These are phyloP conservation scores for Melanotaenia trifasciata DNA, from an alignment of 2,797 vertebrate genomes.

Conservation along the genomic window DNA sequence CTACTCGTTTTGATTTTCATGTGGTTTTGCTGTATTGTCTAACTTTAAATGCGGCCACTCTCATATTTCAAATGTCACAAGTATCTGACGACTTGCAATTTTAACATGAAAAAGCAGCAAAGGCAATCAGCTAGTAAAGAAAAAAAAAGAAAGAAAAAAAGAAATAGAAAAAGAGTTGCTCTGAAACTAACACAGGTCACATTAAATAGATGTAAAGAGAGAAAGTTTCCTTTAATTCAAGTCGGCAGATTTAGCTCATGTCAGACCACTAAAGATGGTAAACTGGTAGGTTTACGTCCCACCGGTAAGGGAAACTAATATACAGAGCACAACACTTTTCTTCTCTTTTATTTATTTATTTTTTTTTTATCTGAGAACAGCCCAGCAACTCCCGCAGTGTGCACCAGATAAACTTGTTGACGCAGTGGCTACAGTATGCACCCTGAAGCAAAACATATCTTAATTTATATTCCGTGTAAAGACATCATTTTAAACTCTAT, in stretches of 20 bases:
- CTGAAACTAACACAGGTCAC: slow-evolving; percentile 38
- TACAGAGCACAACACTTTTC: background rate
- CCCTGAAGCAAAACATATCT: slow-evolving; percentile 26
- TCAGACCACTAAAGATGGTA: slow-evolving; percentile 3
- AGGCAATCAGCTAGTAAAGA: slow-evolving; percentile 61
- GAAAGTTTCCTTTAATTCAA: slow-evolving; percentile 10
- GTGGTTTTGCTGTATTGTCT: slow-evolving; percentile 85
- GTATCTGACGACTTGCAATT: slow-evolving; percentile 66
- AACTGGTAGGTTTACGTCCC: slow-evolving; percentile 30
- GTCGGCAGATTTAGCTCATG: slow-evolving; percentile 12
- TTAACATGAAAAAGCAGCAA: slow-evolving; percentile 68
- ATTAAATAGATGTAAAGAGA: slow-evolving; percentile 51
- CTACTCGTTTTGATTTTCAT: slow-evolving; percentile 85
- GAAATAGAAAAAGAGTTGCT: slow-evolving; percentile 22
- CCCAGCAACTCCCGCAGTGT: slow-evolving; percentile 1
- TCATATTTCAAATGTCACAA: slow-evolving; percentile 81
- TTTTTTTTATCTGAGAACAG: background rate
- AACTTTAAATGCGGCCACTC: slow-evolving; percentile 79
- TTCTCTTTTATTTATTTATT: background rate
- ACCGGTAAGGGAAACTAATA: slow-evolving; percentile 17
- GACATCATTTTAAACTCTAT: background rate
- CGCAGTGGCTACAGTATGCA: slow-evolving; percentile 4
- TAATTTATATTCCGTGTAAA: slow-evolving; percentile 14
- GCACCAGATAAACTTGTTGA: slow-evolving; percentile 45
- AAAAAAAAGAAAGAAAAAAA: background rate